A percentile compares a stretch with the other conserved stretches of the same genome.
Conservation (phyloP, 2,797 vertebrate genomes). For the Emys orbicularis region DNA sequence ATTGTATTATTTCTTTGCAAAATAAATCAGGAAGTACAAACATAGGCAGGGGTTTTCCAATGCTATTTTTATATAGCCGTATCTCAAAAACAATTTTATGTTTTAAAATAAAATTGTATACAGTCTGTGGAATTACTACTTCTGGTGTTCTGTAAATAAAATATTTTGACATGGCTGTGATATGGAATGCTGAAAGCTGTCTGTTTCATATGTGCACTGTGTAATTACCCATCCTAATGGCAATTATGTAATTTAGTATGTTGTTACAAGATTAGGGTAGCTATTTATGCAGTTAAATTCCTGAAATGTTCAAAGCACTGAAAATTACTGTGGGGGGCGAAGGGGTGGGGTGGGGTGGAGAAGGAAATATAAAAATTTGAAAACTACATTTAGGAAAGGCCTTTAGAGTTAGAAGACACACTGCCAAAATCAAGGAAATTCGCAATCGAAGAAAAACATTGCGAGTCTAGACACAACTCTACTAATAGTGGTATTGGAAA, state of each 20-base stretch:
- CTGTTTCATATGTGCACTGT: conserved; percentile 60
- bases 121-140: conserved; percentile 48
- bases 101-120: not conserved
- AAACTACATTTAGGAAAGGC: conserved; percentile 13
- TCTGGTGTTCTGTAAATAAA: conserved; percentile 69
- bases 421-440: not conserved
- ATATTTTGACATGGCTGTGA: conserved; percentile 66
- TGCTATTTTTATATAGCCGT: conserved; percentile 41
- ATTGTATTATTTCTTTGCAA: not conserved
- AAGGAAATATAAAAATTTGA: conserved; percentile 20
- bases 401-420: not conserved
- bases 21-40: conserved; percentile 2
- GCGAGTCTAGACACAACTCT: fast-evolving
- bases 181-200: conserved; percentile 52
- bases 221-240: conserved; percentile 71
- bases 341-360: not conserved
- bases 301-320: conserved; percentile 38
- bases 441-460: not conserved
- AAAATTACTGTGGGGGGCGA: conserved; percentile 25
- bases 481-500: not conserved
- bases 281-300: conserved; percentile 55
- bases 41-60: conserved; percentile 20
- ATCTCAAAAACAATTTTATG: not conserved
- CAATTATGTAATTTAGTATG: conserved; percentile 69
- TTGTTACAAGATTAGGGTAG: conserved; percentile 66